Evolutionary conservation across 2,113 vertebrate genomes (phyloP).

Genomic region (Notarius lentiginosus): DNA sequence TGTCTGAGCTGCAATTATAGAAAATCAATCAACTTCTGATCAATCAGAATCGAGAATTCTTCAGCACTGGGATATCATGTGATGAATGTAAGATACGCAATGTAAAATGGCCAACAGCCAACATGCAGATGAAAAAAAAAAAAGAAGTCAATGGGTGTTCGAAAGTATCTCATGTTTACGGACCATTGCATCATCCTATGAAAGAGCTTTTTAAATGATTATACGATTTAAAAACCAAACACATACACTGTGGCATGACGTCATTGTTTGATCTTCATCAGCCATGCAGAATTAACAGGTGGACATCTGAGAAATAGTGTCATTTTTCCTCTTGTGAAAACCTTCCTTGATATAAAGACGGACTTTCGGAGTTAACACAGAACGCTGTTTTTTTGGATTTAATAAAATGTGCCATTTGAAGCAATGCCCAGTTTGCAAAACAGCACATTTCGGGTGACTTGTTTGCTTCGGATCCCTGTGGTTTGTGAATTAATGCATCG

Average conservation of each 20-base stretch:
- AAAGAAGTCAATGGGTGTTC: neutral
- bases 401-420: neutral
- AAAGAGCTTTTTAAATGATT: neutral
- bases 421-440: slow-evolving; percentile 6
- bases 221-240: neutral
- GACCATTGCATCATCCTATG: neutral
- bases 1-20: neutral
- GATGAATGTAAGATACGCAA: neutral
- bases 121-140: neutral
- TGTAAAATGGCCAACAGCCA: neutral
- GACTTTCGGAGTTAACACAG: neutral
- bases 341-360: neutral
- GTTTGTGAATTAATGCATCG: slow-evolving; percentile 27
- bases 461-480: slow-evolving; percentile 25
- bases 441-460: slow-evolving; percentile 2
- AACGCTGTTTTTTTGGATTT: neutral
- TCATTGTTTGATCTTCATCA: neutral
- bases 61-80: neutral
- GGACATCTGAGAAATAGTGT: neutral
- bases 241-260: neutral
- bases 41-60: neutral
- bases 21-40: neutral
- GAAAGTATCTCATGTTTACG: neutral
- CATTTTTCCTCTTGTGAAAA: neutral
- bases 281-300: neutral